phyloP scores from a whole-genome alignment of 64 coral and sea anemone genomes.

The Pachyseris speciosa region DNA sequence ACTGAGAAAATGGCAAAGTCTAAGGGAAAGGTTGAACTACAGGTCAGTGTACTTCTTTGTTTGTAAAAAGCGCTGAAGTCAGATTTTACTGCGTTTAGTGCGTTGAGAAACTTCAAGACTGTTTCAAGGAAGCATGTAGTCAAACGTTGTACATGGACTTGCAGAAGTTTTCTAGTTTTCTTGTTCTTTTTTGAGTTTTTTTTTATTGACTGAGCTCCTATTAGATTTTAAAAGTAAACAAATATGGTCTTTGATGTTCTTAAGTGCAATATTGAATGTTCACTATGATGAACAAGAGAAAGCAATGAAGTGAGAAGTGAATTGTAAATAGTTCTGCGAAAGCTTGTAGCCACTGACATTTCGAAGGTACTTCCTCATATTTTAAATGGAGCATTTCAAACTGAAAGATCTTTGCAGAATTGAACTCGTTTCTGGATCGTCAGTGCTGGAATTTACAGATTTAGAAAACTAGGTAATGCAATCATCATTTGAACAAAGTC shows the following conservation, averaged over 20 bases:
- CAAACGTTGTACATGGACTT: not conserved
- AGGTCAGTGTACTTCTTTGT: not conserved
- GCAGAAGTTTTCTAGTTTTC: not conserved
- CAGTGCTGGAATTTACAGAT: not conserved
- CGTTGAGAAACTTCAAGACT: not conserved
- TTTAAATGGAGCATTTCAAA: not conserved
- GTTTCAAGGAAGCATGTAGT: not conserved
- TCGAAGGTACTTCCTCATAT: not conserved
- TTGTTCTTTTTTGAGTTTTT: not conserved
- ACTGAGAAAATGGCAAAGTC: constrained; percentile 19
- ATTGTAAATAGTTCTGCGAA: not conserved
- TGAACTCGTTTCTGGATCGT: no score
- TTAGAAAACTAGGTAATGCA: not conserved
- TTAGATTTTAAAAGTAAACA: not conserved
- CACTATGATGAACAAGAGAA: not conserved
- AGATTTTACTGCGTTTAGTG: not conserved
- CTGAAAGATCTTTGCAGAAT: not conserved
- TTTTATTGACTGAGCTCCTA: not conserved
- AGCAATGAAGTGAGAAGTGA: constrained; percentile 2
- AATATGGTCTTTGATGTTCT: not conserved
- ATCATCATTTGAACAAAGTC: not conserved
- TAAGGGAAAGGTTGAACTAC: constrained; percentile 23
- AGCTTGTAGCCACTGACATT: not conserved
- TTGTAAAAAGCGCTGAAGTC: not conserved
- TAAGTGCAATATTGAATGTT: not conserved